These are phyloP conservation scores for Mnemiopsis leidyi DNA, from an alignment of 37 sponge, comb jelly and placozoan species.

Conservation along the genomic window DNA sequence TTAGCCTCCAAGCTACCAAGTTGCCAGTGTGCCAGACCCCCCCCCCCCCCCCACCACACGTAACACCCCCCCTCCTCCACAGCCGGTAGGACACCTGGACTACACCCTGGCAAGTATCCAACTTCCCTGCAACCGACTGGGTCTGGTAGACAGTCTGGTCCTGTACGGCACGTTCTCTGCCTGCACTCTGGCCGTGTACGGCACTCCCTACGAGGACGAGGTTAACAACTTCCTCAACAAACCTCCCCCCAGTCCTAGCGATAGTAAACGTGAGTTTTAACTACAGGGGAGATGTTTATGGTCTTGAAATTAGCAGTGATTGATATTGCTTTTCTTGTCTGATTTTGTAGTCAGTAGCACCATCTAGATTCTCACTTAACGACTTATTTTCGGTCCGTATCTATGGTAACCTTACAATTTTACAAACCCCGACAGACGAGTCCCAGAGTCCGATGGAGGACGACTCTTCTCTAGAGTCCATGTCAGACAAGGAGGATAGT, in stretches of 20 bases:
- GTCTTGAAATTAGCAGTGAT: no score
- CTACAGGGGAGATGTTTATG: no score
- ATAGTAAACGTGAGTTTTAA: not conserved
- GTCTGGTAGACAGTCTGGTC: constrained; percentile 47
- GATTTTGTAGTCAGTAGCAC: no score
- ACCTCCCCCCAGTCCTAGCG: constrained; percentile 29
- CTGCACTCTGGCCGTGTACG: constrained; percentile 55
- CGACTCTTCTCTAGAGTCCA: not conserved
- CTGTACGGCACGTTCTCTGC: constrained; percentile 63
- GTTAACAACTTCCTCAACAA: constrained; percentile 63
- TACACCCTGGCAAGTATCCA: constrained; percentile 8
- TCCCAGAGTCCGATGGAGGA: constrained; percentile 7
- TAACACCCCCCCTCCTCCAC: not conserved
- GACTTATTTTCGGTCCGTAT: no score
- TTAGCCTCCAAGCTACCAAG: no score
- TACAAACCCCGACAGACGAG: no score
- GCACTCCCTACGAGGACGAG: constrained; percentile 61
- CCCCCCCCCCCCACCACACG: not conserved
- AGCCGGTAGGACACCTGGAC: constrained; percentile 64
- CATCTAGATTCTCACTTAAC: no score
- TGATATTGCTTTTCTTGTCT: no score
- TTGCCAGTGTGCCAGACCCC: no score
- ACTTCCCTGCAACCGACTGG: constrained; percentile 16
- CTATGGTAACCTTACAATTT: no score
- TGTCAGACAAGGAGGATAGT: not conserved